phyloP scores from a whole-genome alignment of 2,888 invertebrate species.

The Bellardia bayeri region DNA sequence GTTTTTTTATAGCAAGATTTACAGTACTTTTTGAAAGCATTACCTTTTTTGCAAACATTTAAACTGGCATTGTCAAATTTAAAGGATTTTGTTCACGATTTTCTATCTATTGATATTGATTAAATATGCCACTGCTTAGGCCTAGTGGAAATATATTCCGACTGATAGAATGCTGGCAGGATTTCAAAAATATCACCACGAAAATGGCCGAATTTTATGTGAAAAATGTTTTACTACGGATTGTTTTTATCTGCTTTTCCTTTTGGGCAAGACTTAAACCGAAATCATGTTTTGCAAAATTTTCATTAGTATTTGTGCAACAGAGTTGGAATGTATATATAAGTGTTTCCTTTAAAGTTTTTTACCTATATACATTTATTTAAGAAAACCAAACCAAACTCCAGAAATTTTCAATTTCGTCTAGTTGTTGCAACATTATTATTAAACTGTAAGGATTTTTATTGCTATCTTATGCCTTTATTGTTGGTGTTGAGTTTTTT shows the following conservation, averaged over 20 bases:
- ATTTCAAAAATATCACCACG: no score
- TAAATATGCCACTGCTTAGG: no score
- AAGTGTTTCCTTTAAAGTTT: neutral
- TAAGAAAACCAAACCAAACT: neutral
- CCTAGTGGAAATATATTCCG: no score
- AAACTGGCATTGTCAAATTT: no score
- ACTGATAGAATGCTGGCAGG: no score
- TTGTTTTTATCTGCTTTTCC: neutral
- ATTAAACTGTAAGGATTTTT: conserved; percentile 49
- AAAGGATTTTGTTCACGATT: no score
- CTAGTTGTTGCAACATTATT: conserved; percentile 26
- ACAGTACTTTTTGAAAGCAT: no score
- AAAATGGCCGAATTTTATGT: no score
- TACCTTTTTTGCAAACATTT: no score
- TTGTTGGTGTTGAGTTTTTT: neutral
- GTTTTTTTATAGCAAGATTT: no score
- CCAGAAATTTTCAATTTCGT: conserved; percentile 24
- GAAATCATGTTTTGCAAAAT: neutral
- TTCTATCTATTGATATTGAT: no score
- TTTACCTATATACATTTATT: neutral
- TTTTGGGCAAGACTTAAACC: neutral
- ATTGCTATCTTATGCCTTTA: neutral
- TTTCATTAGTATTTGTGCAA: neutral
- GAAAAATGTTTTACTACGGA: no score
- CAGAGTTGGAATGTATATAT: neutral